Conservation (phyloP, 2,888 invertebrate species). For the Temnothorax rugatulus region DNA sequence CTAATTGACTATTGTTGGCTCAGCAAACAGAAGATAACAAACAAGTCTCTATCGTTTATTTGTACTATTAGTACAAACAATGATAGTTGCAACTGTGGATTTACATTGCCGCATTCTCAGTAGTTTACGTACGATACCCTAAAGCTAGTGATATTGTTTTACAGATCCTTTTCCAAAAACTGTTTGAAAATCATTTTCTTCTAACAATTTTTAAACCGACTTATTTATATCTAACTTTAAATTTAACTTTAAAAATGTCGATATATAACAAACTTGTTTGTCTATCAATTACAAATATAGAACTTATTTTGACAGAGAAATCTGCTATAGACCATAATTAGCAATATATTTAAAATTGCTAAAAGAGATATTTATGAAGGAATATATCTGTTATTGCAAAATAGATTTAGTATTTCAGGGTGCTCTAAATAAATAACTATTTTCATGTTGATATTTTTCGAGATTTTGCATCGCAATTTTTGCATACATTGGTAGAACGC, state of each 20-base stretch:
- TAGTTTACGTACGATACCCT: background rate
- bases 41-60: slow-evolving; percentile 42
- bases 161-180: background rate
- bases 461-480: slow-evolving; percentile 10
- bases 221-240: background rate
- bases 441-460: background rate
- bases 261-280: background rate
- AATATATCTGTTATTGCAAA: background rate
- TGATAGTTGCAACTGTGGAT: background rate
- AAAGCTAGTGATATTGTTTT: slow-evolving; percentile 1
- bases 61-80: slow-evolving; percentile 1
- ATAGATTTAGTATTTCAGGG: background rate
- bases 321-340: background rate
- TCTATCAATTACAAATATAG: background rate
- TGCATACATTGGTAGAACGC: background rate
- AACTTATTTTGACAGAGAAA: background rate
- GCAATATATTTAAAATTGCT: background rate
- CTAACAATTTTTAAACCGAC: background rate
- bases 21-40: slow-evolving; percentile 31
- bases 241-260: background rate
- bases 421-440: background rate
- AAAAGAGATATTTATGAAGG: background rate
- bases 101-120: slow-evolving; percentile 9
- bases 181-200: background rate
- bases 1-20: slow-evolving; percentile 33